These are phyloP conservation scores for Ardeotis arabs DNA, from an alignment of 2,113 vertebrate genomes.

Conservation along the genomic window DNA sequence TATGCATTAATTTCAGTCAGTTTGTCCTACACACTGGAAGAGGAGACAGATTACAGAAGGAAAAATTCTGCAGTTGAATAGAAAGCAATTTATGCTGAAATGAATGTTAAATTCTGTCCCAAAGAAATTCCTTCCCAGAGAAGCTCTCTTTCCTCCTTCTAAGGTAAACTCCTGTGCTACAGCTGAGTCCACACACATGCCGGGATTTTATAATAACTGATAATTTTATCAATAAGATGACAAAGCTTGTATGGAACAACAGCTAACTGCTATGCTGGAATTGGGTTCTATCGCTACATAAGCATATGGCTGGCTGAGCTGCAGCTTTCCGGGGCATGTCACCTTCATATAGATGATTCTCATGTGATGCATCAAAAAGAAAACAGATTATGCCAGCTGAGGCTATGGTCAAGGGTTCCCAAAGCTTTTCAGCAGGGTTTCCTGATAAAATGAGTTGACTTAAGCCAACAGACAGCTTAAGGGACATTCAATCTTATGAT, in stretches of 20 bases:
- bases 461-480: background rate
- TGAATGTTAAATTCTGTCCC: background rate
- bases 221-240: conserved; percentile 27
- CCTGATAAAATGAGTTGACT: background rate
- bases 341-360: background rate
- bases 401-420: background rate
- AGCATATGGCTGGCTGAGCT: background rate
- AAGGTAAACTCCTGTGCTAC: background rate
- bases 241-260: background rate
- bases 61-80: background rate
- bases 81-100: background rate
- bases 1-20: background rate
- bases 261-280: background rate
- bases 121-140: background rate
- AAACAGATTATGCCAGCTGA: background rate
- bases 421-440: background rate
- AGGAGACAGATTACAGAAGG: background rate
- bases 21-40: background rate
- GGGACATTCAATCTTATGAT: background rate
- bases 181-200: background rate
- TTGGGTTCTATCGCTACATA: background rate
- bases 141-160: background rate
- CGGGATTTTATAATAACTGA: background rate
- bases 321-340: background rate
- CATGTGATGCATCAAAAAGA: background rate